phyloP scores from a whole-genome alignment of 2,113 vertebrate species.

The Myanophis thanlyinensis region DNA sequence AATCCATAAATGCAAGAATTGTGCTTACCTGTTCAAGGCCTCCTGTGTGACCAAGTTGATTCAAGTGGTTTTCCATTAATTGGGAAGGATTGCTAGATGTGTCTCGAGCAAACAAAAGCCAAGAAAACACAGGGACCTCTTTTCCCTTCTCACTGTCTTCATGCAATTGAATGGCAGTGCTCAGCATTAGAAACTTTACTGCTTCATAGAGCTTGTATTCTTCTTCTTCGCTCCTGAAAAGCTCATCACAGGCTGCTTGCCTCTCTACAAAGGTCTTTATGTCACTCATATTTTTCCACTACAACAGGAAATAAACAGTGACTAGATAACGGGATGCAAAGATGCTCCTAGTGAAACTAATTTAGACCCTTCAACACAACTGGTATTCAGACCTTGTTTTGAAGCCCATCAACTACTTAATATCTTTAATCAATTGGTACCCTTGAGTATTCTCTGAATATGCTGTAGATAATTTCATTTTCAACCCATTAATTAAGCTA shows the following conservation, averaged over 20 bases:
- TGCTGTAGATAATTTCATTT: neutral
- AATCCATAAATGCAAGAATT: neutral
- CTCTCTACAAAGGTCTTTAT: constrained; percentile 68
- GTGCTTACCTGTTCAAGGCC: constrained; percentile 92
- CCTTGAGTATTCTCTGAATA: neutral
- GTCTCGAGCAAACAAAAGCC: constrained; percentile 94
- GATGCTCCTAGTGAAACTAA: neutral
- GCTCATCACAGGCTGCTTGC: constrained; percentile 78
- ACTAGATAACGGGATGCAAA: neutral
- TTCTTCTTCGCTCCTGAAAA: constrained; percentile 85
- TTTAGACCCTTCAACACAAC: neutral
- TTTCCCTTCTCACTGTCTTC: constrained; percentile 73
- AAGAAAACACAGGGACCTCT: constrained; percentile 92
- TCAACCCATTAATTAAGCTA: neutral
- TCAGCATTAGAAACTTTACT: constrained; percentile 93
- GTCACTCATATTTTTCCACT: constrained; percentile 75
- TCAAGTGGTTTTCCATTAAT: constrained; percentile 90
- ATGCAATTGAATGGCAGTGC: constrained; percentile 83
- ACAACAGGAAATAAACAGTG: constrained; percentile 8
- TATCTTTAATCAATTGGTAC: neutral
- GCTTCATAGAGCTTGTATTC: constrained; percentile 92
- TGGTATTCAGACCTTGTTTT: neutral
- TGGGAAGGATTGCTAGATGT: constrained; percentile 84
- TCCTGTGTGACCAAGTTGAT: constrained; percentile 88
- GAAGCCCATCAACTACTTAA: neutral